Evolutionary conservation across 2,113 vertebrate species (phyloP), one percentile per base, ranked within the genome.

Genomic region (Ictalurus punctatus): DNA sequence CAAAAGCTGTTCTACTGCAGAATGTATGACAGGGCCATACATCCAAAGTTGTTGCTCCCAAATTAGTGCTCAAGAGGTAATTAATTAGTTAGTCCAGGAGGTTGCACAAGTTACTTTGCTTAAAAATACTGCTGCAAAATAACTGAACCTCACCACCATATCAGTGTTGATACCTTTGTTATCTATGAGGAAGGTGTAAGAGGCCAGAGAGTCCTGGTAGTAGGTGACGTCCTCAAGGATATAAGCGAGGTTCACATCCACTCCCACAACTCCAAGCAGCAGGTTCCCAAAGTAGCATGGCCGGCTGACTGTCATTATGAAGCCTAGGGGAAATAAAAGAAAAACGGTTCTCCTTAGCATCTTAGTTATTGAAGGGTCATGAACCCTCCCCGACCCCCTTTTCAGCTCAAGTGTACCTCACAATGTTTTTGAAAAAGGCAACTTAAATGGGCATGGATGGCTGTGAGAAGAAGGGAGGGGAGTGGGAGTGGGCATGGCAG

Each of bases 141-240:
- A 6, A 30, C 2, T n/a, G 48, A 80, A 37, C 34, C 34, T 58
- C 17, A 82, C n/a, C 27, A 34, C 23, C 21, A 25, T 7, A n/a
- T 13, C 6, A 7, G 27, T 83, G 56, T 40, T n/a, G 59, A 16
- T 93, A 99, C 98, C 98, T 98, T 99, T 99, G 93, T 99, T 98
- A 94, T 99, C 98, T 19, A 99, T 99, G 89, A 99, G 97, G 93
- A 99, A 99, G 0, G 98, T 99, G 94, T 99, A 99, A 37, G 98
- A 99, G 8, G 98, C 98, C 95, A 99, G 93, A 0, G 98, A 99
- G 92, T 99, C 98, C 89, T 99, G 98, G 90, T 99, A 99, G 92
- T 99, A 99, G 0, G 98, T 99, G 91, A 99, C 98, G 3, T 99
- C 98, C 93, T 99, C 98, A 84, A 99, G 94, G 91, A 99, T 99